These are phyloP conservation scores for Psilopsiagon aymara DNA, from an alignment of 2,113 vertebrate genomes.

Conservation along the genomic window DNA sequence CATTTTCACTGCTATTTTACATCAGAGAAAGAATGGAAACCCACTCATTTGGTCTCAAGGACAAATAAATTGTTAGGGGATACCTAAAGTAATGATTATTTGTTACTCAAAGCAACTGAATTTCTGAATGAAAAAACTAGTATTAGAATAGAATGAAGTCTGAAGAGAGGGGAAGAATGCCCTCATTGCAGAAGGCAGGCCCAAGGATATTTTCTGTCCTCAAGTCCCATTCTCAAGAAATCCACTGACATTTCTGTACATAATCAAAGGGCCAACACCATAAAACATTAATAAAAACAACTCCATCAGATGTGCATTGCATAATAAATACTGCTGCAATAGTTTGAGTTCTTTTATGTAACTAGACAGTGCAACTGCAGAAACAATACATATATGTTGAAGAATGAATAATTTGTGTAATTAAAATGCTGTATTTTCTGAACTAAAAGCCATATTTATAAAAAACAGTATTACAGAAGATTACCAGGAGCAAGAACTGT, in stretches of 20 bases:
- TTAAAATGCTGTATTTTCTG: not conserved
- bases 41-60: not conserved
- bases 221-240: not conserved
- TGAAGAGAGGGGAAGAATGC: not conserved
- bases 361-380: not conserved
- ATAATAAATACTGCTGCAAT: not conserved
- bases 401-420: not conserved
- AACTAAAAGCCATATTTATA: not conserved
- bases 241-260: not conserved
- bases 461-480: not conserved
- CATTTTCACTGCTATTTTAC: not conserved
- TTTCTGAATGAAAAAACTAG: not conserved
- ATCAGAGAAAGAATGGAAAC: not conserved
- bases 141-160: not conserved
- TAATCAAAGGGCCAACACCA: not conserved
- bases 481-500: not conserved
- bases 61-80: not conserved
- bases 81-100: not conserved
- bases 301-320: not conserved
- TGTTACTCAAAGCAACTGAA: not conserved
- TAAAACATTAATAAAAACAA: not conserved
- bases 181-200: not conserved
- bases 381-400: not conserved
- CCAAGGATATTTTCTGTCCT: not conserved
- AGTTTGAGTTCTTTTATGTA: not conserved